Evolutionary conservation across 2,888 invertebrate species (phyloP).

Genomic region (Ophion obscuratus): DNA sequence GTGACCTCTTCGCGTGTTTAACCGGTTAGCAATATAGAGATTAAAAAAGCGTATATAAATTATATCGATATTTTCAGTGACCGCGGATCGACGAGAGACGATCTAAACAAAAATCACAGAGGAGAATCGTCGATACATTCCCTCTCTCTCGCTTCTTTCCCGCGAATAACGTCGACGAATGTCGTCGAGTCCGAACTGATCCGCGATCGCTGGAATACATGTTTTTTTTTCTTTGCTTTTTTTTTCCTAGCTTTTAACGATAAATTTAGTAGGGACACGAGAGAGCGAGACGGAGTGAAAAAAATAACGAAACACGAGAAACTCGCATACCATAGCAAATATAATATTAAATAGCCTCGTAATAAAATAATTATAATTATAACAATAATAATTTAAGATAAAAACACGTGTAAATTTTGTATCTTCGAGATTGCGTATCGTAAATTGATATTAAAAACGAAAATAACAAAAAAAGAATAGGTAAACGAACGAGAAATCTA

Average conservation of each 20-base stretch:
- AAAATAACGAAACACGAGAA: slow-evolving; percentile 26
- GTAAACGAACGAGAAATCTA: slow-evolving; percentile 66
- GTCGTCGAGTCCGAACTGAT: slow-evolving; percentile 1
- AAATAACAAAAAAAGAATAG: slow-evolving; percentile 38
- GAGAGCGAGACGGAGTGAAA: slow-evolving; percentile 37
- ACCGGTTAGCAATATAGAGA: slow-evolving; percentile 76
- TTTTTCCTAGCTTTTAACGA: slow-evolving; percentile 45
- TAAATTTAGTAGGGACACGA: slow-evolving; percentile 58
- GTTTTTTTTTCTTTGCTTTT: slow-evolving; percentile 10
- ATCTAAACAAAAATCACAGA: not conserved
- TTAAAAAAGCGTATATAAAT: slow-evolving; percentile 70
- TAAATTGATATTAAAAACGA: slow-evolving; percentile 65
- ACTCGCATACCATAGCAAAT: slow-evolving; percentile 61
- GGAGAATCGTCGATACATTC: not conserved
- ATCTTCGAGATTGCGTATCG: slow-evolving; percentile 81
- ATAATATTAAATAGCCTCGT: slow-evolving; percentile 56
- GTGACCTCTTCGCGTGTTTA: slow-evolving; percentile 77
- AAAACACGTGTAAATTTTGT: slow-evolving; percentile 80
- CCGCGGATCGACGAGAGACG: slow-evolving; percentile 42
- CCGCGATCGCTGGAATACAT: slow-evolving; percentile 40
- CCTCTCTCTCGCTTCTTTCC: not conserved
- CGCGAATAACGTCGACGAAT: not conserved
- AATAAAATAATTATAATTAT: slow-evolving; percentile 34
- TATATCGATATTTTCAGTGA: slow-evolving; percentile 65
- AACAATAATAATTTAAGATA: slow-evolving; percentile 35